Percentiles rank a stretch among this genome's conserved stretches.
Evolutionary conservation across 1,140 invertebrate genomes (phyloP).

Genomic region (Drosophila malerkotliana): DNA sequence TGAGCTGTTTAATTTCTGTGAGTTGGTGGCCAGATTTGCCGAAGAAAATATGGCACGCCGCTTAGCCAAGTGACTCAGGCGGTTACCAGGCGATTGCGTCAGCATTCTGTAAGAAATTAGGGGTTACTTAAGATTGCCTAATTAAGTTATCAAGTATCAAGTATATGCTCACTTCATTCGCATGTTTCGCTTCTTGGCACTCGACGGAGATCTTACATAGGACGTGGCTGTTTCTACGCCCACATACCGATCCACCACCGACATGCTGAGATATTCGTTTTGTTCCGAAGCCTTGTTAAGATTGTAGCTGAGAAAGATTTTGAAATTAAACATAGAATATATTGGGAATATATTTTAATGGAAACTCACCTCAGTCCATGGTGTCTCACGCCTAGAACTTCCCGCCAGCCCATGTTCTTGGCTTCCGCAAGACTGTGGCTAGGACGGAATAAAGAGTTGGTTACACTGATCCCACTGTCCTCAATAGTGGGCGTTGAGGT

Average conservation of each 20-base stretch:
- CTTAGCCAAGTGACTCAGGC: slow-evolving; percentile 87
- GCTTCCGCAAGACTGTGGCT: slow-evolving; percentile 76
- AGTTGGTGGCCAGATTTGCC: slow-evolving; percentile 78
- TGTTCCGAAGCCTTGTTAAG: slow-evolving; percentile 86
- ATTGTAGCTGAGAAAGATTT: slow-evolving; percentile 85
- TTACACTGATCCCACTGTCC: slow-evolving; percentile 48
- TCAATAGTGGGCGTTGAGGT: slow-evolving; percentile 8
- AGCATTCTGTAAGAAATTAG: slow-evolving; percentile 72
- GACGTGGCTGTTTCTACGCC: slow-evolving; percentile 87
- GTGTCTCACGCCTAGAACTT: slow-evolving; percentile 84
- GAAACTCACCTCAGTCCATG: slow-evolving; percentile 85
- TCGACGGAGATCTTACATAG: slow-evolving; percentile 85
- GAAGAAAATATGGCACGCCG: slow-evolving; percentile 87
- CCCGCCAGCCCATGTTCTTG: slow-evolving; percentile 83
- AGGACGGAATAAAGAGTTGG: slow-evolving; percentile 60
- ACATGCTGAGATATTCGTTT: slow-evolving; percentile 86
- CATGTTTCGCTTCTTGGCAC: slow-evolving; percentile 85
- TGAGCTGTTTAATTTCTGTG: slow-evolving; percentile 68
- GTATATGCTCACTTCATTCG: slow-evolving; percentile 74
- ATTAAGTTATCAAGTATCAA: neutral
- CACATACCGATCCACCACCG: slow-evolving; percentile 86
- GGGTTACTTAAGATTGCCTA: neutral
- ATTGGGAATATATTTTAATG: slow-evolving; percentile 31
- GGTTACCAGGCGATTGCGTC: slow-evolving; percentile 87
- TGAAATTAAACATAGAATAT: slow-evolving; percentile 32